These are phyloP conservation scores for Prionailurus bengalensis DNA, from an alignment of 2,113 vertebrate genomes.

Conservation along the genomic window DNA sequence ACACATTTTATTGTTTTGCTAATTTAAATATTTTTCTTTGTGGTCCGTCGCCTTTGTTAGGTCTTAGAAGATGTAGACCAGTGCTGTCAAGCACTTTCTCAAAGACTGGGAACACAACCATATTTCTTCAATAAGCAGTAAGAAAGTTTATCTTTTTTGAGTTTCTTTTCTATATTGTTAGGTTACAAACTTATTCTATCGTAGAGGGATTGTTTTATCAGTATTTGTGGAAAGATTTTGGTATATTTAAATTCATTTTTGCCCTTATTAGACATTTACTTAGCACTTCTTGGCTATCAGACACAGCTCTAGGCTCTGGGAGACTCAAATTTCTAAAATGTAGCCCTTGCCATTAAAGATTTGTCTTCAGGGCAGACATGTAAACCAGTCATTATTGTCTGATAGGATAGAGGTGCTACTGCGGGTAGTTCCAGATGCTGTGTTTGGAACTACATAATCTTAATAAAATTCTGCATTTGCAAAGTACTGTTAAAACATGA, in stretches of 20 bases:
- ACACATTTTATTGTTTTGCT: constrained; percentile 61
- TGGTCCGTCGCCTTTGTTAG: constrained; percentile 84
- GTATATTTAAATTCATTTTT: constrained; percentile 43
- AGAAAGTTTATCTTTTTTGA: constrained; percentile 80
- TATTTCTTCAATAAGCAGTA: constrained; percentile 99
- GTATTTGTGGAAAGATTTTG: constrained; percentile 28
- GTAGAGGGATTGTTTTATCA: not conserved
- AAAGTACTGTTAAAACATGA: constrained; percentile 4
- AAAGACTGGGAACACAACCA: constrained; percentile 94
- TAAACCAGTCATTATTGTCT: constrained; percentile 17
- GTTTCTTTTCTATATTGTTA: constrained; percentile 25
- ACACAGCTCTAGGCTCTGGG: not conserved
- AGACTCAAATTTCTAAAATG: constrained; percentile 56
- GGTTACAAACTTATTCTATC: constrained; percentile 34
- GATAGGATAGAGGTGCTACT: constrained; percentile 32
- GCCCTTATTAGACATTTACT: constrained; percentile 25
- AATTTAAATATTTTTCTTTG: constrained; percentile 69
- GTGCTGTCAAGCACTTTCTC: constrained; percentile 97
- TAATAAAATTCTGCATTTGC: constrained; percentile 63
- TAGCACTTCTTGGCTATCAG: constrained; percentile 6
- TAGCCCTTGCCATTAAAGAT: not conserved
- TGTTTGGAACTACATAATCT: constrained; percentile 19
- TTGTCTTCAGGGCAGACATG: not conserved
- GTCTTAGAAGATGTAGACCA: constrained; percentile 98
- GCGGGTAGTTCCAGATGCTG: not conserved